phyloP scores from a whole-genome alignment of 2,113 vertebrate genomes.

The Tenrec ecaudatus region DNA sequence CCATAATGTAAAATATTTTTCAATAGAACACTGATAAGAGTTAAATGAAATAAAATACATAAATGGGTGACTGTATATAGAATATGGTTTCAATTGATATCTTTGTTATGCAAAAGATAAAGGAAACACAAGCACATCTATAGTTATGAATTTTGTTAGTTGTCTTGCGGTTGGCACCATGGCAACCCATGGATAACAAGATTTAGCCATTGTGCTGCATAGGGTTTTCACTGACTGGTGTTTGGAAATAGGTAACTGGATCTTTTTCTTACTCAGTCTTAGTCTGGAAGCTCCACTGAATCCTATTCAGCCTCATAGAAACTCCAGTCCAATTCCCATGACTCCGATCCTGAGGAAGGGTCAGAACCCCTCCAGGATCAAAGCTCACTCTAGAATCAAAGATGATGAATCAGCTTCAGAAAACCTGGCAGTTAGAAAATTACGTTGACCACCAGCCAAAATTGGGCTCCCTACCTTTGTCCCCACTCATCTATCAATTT shows the following conservation, averaged over 20 bases:
- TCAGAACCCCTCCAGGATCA: not conserved
- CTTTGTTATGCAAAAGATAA: slow-evolving; percentile 1
- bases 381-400: not conserved
- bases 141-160: not conserved
- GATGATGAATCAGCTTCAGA: not conserved
- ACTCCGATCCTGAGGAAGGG: not conserved
- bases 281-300: not conserved
- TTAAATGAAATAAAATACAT: not conserved
- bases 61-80: not conserved
- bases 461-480: not conserved
- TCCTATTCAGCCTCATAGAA: not conserved
- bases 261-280: not conserved
- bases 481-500: no score
- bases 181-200: not conserved
- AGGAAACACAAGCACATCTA: no score
- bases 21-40: not conserved
- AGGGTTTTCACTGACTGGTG: not conserved
- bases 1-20: not conserved
- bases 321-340: not conserved
- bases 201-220: not conserved
- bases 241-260: not conserved
- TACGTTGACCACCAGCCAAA: slow-evolving; percentile 9
- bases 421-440: not conserved
- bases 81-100: not conserved
- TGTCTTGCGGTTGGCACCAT: not conserved